A percentile compares a stretch with the other conserved stretches of the same genome.
Evolutionary conservation across 2,888 invertebrate species (phyloP).

Genomic region (Coenonympha arcania): DNA sequence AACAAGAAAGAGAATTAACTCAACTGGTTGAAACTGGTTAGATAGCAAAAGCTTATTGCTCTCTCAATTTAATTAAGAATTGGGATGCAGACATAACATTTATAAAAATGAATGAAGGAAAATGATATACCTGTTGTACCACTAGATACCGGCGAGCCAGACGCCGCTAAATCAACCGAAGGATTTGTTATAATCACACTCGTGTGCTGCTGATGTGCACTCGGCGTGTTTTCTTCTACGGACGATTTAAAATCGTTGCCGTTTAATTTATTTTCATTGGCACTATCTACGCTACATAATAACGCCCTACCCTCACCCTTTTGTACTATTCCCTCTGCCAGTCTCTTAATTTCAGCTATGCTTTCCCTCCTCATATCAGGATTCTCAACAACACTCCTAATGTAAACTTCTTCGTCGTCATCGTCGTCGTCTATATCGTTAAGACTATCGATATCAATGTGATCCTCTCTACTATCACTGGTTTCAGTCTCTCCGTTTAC

Average conservation of each 20-base stretch:
- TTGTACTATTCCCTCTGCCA: constrained; percentile 68
- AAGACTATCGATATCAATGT: constrained; percentile 62
- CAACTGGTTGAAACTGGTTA: too few species aligned
- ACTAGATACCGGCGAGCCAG: constrained; percentile 62
- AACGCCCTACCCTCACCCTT: constrained; percentile 65
- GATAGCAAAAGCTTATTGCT: too few species aligned
- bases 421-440: constrained; percentile 69
- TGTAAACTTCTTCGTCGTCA: constrained; percentile 49
- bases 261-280: constrained; percentile 48
- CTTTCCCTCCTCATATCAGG: constrained; percentile 66
- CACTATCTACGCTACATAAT: constrained; percentile 65
- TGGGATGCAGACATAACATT: too few species aligned
- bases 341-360: constrained; percentile 66
- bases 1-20: background rate
- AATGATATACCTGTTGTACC: constrained; percentile 55
- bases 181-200: constrained; percentile 83
- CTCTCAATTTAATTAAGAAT: too few species aligned
- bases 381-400: constrained; percentile 63
- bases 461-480: constrained; percentile 62
- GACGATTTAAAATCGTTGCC: constrained; percentile 55
- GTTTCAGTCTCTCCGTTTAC: constrained; percentile 73
- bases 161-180: constrained; percentile 76
- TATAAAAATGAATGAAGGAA: too few species aligned
- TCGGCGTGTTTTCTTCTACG: constrained; percentile 47
- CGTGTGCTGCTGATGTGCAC: constrained; percentile 63